Evolutionary conservation across 1,140 invertebrate species (phyloP), one percentile per base, ranked within the genome.

Genomic region (Bicyclus anynana): DNA sequence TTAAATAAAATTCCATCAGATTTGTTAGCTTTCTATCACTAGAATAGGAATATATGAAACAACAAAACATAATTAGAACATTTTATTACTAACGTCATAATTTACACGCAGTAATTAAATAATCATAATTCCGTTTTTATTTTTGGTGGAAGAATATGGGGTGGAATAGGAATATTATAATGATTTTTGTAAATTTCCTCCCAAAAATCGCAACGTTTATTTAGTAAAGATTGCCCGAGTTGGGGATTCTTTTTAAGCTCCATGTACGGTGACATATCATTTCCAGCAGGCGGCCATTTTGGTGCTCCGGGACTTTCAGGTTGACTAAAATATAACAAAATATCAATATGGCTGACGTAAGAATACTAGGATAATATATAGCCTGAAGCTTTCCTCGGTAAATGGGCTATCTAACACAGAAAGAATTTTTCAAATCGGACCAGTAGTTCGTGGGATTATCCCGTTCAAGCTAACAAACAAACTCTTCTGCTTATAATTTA

Each of bases 231-330:
- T 18, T 46, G 27, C 33, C 38, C 38, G 12, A 35, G 21, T 33
- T 54, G 18, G 21, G 52, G n/a, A 20, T 44, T 35, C 21, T 20
- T 17, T 5, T 40, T 46, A 13, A 54, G 52, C 10, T 18, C 23
- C 74, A 79, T 72, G 50, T 74, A 48, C 1, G 76, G 74, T 26
- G 64, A 47, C 23, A 54, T 40, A 18, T 69, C 26, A 2, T 26
- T 42, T 5, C 51, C 35, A 3, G 62, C 48, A 7, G 69, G 47
- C 18, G 64, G 65, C 75, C 77, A 80, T 7, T 49, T 29, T 4
- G 67, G 69, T n/a, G 69, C 35, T 2, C 38, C 14, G 1, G 63
- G 59, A 0, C 60, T 61, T 18, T 59, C 62, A 1, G 74, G 65
- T 10, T 56, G 62, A 12, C 76, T 79, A 53, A 69, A 46, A 51